Base-by-base conservation (phyloP, 2,113 vertebrate species). In the Fregetta grallaria region DNA sequence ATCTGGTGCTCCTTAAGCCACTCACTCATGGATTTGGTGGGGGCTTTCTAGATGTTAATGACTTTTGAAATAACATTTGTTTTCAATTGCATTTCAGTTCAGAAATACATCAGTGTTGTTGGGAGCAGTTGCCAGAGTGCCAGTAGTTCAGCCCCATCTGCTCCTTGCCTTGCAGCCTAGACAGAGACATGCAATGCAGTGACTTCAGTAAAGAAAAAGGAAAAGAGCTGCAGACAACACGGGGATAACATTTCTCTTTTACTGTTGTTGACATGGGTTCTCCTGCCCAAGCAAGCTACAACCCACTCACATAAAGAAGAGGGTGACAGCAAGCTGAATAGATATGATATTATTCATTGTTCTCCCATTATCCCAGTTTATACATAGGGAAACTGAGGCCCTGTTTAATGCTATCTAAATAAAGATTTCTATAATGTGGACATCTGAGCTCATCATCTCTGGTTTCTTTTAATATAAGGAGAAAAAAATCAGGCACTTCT, bases 191-290 rank as follows among this genome's bases (percentile, higher is more conserved):
- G 20, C 81, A 58, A 34, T 15, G 9, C 11, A 29, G 15, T 20
- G 14, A 52, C 40, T 58, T 62, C 14, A 30, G 15, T 40, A 75
- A 55, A 34, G 49, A 70, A 84, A 73, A 59, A 19, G 15, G 21
- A 74, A 78, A 72, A 1, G 3, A 2, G 6, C 11, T 88, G 49
- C 17, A 59, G 27, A 70, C 16, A 73, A 30, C 7, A 18, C 7
- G 9, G 27, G 8, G 6, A 4, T 27, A 50, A 45, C 0, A 0
- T 67, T 75, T 92, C 10, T 5, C 25, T 67, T 77, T 36, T 42
- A 10, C 3, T 77, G 2, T 56, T 36, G 9, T 22, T 86, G 25
- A 21, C 0, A 1, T 20, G 6, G 1, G 2, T 30, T 77, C 23
- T 77, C n/a, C n/a, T 86, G 25, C 18, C 22, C 15, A 22, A 85